Base-by-base conservation (phyloP, 2,888 invertebrate genomes). In the Neocrepidodera transversa region DNA sequence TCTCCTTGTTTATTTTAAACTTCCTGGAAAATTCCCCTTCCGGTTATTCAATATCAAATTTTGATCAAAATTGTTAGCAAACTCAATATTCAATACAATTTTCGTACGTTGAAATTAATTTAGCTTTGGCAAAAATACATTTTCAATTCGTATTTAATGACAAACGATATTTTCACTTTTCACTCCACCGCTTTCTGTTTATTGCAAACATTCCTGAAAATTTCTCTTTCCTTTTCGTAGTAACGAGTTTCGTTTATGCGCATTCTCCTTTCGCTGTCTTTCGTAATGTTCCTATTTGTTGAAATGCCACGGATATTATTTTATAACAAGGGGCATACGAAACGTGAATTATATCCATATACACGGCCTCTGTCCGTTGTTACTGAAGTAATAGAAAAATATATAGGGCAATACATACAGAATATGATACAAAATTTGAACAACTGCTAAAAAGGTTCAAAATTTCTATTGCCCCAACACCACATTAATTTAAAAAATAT, bases 301-400 rank as follows among this genome's bases (percentile, higher is more conserved):
- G 52, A 47, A 52, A 47, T 52, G 26, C 58, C 42, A 23, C 45
- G 16, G 40, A 48, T 52, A 58, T 58, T 58, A 47, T 47, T 47
- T 40, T 47, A 50, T 40, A 58, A 58, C 52, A 26, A 52, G 52
- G 45, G 52, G 38, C 47, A 32, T 38, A 40, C 23, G 35, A n/a
- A 16, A 17, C 38, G 28, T 16, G 30, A 52, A 58, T 58, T 48
- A 30, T 42, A 47, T 30, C 14, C 36, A 36, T 48, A 58, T 52
- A 45, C 48, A 32, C 52, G 28, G 20, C 58, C 38, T 53, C 23
- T 53, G 36, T 45, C 58, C 14, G 47, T 47, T 52, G 42, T 50
- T 43, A 50, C 43, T 28, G 40, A 16, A 17, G 28, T 38, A 32
- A 30, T 30, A 43, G 32, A 18, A 28, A n/a, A 35, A 42, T 20